Evolutionary conservation across 2,797 vertebrate genomes (phyloP).

Genomic region (Sciurus carolinensis): DNA sequence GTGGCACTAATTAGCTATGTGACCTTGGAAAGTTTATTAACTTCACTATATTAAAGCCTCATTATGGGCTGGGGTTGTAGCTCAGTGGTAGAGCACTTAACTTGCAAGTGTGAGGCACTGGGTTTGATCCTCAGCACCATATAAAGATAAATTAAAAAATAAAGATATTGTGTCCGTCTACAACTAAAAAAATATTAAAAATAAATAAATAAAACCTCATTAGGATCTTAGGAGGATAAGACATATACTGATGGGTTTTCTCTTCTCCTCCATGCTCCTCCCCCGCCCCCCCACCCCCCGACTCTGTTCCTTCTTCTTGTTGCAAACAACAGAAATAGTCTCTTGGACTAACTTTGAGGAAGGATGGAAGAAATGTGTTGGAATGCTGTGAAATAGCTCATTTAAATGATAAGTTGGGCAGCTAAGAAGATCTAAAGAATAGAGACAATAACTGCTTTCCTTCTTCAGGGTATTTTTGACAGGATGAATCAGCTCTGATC

Average conservation of each 20-base stretch:
- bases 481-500: neutral
- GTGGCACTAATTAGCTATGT: neutral
- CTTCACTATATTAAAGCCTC: conserved; percentile 13
- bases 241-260: neutral
- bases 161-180: too few relatives aligned
- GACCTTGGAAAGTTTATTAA: neutral
- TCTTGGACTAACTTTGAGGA: conserved; percentile 3
- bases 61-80: too few relatives aligned
- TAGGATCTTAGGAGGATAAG: neutral
- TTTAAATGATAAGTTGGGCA: neutral
- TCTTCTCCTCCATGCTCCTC: neutral
- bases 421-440: neutral
- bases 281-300: too few relatives aligned
- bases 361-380: neutral
- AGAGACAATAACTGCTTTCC: neutral
- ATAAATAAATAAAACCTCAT: neutral
- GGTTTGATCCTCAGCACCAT: too few relatives aligned
- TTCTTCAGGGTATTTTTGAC: neutral
- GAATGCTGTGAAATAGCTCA: neutral
- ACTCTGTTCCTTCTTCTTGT: neutral
- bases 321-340: neutral
- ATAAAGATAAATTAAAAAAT: too few relatives aligned
- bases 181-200: neutral
- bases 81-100: too few relatives aligned
- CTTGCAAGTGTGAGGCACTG: too few relatives aligned